Conservation (phyloP, 2,797 vertebrate species). For the Erpetoichthys calabaricus region DNA sequence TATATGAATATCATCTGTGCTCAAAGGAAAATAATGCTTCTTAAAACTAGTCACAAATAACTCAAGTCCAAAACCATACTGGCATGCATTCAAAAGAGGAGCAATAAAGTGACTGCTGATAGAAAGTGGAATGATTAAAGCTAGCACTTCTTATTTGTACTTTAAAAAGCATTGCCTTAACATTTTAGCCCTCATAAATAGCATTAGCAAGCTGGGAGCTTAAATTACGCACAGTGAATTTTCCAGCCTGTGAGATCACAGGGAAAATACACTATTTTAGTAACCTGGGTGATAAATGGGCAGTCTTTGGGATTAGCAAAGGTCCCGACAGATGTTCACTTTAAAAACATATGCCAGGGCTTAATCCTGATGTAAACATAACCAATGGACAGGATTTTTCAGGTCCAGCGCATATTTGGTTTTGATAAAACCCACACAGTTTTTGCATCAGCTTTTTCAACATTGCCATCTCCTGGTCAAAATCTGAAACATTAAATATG, state of each 20-base stretch:
- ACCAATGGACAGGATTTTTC: constrained; percentile 48
- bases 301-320: constrained; percentile 50
- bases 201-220: constrained; percentile 35
- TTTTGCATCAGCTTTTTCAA: constrained; percentile 18
- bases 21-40: too few relatives aligned
- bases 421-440: constrained; percentile 34
- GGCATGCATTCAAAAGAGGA: constrained; percentile 31
- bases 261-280: constrained; percentile 36
- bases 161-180: constrained; percentile 36
- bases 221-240: constrained; percentile 33
- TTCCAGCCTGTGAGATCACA: constrained; percentile 40
- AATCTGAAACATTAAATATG: too few relatives aligned
- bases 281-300: constrained; percentile 44
- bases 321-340: constrained; percentile 48
- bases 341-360: constrained; percentile 52
- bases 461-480: constrained; percentile 19
- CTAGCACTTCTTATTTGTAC: constrained; percentile 29
- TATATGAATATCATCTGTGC: too few relatives aligned
- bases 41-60: too few relatives aligned
- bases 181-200: constrained; percentile 46
- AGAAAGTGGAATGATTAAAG: constrained; percentile 40
- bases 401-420: constrained; percentile 43
- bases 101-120: constrained; percentile 24
- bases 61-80: too few relatives aligned
- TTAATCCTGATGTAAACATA: constrained; percentile 50